Base-by-base conservation (phyloP, 2,797 vertebrate species). In the Sebastes minor region DNA sequence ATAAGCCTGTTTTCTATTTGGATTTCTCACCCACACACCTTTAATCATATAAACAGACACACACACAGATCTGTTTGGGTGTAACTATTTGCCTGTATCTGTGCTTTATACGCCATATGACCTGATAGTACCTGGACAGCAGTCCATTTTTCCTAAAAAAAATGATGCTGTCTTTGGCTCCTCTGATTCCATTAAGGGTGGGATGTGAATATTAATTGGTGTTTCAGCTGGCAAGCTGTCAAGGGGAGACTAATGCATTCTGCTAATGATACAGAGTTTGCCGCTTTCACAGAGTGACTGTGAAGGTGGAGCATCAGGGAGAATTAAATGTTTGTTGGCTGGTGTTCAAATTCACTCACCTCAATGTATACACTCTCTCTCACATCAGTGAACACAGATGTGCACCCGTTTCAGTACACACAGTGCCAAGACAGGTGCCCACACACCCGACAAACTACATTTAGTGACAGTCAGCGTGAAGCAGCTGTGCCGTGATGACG, bases 201-300 rank as follows among this genome's bases (percentile, higher is more conserved):
- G 63, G 76, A 79, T 82, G 78, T 86, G 88, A 91, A 92, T 92
- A 92, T 90, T 88, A 88, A 91, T 80, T 71, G 77, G 71, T 59
- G 70, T 72, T 90, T 86, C 78, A 89, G 78, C 71, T 86, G 85
- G 88, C 82, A 86, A 62, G 60, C 87, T 87, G 87, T 85, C 86
- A 86, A 77, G 57, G 30, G 42, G 53, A 90, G 87, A 82, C 85
- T 92, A 87, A 92, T 90, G 80, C 79, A 82, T 91, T 87, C 86
- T 70, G 88, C 91, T 94, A 92, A 94, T 85, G 91, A 92, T 83
- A 84, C 87, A 79, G 82, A 89, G 83, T 91, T 88, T 89, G 72
- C 82, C 76, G 87, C 90, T 86, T 86, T 84, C 79, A 85, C 77
- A 69, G 78, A 89, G 82, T 76, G 76, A 86, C 80, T 87, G 87